These are phyloP conservation scores for Synergus japonicus DNA, from an alignment of 2,888 invertebrate species.

Conservation along the genomic window DNA sequence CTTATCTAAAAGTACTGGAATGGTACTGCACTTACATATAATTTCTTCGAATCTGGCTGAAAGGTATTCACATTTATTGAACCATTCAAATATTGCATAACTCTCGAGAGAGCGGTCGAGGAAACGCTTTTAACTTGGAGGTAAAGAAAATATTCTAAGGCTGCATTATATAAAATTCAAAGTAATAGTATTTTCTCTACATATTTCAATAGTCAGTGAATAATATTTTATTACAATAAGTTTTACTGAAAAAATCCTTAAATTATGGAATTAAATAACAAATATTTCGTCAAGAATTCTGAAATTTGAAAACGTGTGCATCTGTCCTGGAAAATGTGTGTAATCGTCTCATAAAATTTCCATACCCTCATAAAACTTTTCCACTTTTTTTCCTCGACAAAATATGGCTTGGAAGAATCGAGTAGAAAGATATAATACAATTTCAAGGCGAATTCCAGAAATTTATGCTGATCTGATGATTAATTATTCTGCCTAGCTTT, in stretches of 20 bases:
- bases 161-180: background rate
- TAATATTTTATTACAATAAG: background rate
- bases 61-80: constrained; percentile 28
- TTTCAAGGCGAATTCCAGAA: background rate
- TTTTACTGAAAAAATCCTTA: background rate
- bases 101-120: background rate
- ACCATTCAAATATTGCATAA: constrained; percentile 35
- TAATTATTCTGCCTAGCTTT: constrained; percentile 16
- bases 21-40: background rate
- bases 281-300: background rate
- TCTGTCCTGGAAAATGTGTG: background rate
- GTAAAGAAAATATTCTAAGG: background rate
- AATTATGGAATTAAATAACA: background rate
- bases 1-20: background rate
- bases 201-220: background rate
- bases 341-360: background rate
- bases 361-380: background rate
- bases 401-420: background rate
- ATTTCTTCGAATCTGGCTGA: background rate
- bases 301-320: background rate
- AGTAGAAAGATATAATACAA: background rate
- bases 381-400: background rate
- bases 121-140: constrained; percentile 4
- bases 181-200: background rate
- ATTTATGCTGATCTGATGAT: background rate